These are phyloP conservation scores for Eristalis arbustorum DNA, from an alignment of 2,888 invertebrate species.

Conservation along the genomic window DNA sequence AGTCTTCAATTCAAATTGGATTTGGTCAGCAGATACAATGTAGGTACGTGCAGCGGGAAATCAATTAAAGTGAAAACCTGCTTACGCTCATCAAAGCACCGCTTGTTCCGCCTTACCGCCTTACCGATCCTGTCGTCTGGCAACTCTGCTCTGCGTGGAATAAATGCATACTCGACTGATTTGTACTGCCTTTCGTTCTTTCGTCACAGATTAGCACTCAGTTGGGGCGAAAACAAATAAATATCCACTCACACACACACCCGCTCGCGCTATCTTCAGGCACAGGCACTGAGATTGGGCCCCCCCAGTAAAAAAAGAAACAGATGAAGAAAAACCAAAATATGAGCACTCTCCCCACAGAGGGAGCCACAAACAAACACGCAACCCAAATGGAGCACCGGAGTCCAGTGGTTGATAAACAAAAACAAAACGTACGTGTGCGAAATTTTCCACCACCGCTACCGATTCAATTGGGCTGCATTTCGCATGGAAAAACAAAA, in stretches of 20 bases:
- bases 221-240: constrained; percentile 30
- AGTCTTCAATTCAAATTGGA: background rate
- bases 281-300: background rate
- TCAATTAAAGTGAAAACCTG: background rate
- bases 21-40: background rate
- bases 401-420: constrained; percentile 34
- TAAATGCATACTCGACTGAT: constrained; percentile 4
- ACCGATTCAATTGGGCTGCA: constrained; percentile 1
- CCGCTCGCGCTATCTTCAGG: background rate
- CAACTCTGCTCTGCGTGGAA: constrained; percentile 27
- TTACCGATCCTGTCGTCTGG: background rate
- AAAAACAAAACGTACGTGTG: constrained; percentile 23
- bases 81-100: constrained; percentile 13
- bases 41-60: background rate
- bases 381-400: constrained; percentile 14
- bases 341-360: background rate
- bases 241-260: constrained; percentile 9
- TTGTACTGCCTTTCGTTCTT: background rate
- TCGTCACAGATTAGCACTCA: constrained; percentile 25
- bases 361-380: constrained; percentile 2
- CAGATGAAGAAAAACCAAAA: background rate
- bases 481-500: constrained; percentile 7
- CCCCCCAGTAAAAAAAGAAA: background rate
- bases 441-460: constrained; percentile 13
- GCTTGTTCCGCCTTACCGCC: background rate